Evolutionary conservation across 2,113 vertebrate genomes (phyloP).

Genomic region (Ptyas mucosa): DNA sequence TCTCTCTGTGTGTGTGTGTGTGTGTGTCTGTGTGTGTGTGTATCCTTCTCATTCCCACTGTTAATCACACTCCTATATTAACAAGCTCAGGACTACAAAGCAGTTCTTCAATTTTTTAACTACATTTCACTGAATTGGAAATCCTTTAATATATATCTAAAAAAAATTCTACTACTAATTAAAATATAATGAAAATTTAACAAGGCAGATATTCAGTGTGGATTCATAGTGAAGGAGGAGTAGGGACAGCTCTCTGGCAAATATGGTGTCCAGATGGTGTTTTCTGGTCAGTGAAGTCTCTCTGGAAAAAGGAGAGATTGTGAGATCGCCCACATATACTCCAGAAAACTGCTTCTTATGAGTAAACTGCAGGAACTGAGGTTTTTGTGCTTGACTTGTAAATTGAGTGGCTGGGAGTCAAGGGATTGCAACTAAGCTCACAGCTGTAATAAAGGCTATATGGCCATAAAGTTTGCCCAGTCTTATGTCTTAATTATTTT

Average conservation of each 20-base stretch:
- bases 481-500: neutral
- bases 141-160: neutral
- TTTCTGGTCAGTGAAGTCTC: neutral
- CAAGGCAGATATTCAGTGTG: neutral
- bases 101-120: neutral
- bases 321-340: neutral
- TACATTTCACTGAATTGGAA: neutral
- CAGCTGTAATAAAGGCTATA: neutral
- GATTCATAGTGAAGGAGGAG: neutral
- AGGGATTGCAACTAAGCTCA: neutral
- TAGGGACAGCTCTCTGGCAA: neutral
- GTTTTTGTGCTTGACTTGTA: neutral
- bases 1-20: too few relatives aligned
- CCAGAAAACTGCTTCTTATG: neutral
- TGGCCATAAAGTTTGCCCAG: neutral
- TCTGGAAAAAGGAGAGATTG: neutral
- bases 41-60: neutral
- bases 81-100: neutral
- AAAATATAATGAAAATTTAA: neutral
- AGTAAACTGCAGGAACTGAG: neutral
- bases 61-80: neutral
- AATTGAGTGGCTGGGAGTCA: neutral
- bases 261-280: neutral
- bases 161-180: neutral
- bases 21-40: neutral